Conservation (phyloP, 2,797 vertebrate genomes). For the Tapera naevia region DNA sequence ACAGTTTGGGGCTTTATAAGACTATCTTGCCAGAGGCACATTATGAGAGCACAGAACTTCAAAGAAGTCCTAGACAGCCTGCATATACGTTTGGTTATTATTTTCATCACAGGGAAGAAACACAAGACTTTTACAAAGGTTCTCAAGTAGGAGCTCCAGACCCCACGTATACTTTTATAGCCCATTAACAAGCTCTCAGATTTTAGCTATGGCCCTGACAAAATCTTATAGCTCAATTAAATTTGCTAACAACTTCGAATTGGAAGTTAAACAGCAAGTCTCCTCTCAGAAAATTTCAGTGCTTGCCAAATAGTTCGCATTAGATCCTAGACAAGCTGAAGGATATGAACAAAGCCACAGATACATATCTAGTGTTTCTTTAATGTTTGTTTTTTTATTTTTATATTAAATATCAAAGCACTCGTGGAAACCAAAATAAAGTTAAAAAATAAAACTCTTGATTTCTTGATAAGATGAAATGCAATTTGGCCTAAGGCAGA, state of each 20-base stretch:
- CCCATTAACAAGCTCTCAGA: neutral
- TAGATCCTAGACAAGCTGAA: neutral
- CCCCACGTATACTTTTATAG: neutral
- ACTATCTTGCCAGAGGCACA: neutral
- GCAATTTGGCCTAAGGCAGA: slow-evolving; percentile 39
- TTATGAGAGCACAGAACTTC: neutral
- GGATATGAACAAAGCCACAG: neutral
- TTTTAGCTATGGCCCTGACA: neutral
- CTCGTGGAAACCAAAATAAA: slow-evolving; percentile 17
- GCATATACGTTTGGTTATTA: neutral
- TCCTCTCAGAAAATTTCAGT: neutral
- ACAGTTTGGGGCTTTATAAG: neutral
- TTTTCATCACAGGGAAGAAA: neutral
- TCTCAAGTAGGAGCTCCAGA: neutral
- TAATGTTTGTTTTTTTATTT: slow-evolving; percentile 6
- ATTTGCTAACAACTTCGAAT: neutral
- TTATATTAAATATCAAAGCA: slow-evolving; percentile 56
- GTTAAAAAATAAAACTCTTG: slow-evolving; percentile 25
- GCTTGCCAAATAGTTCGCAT: neutral
- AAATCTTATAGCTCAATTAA: slow-evolving; percentile 17
- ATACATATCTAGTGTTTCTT: neutral
- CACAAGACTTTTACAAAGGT: neutral
- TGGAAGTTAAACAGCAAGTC: neutral
- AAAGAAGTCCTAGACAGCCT: neutral
- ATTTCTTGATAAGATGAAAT: slow-evolving; percentile 59